Evolutionary conservation across 1,140 invertebrate genomes (phyloP).

Genomic region (Orchesella cincta): DNA sequence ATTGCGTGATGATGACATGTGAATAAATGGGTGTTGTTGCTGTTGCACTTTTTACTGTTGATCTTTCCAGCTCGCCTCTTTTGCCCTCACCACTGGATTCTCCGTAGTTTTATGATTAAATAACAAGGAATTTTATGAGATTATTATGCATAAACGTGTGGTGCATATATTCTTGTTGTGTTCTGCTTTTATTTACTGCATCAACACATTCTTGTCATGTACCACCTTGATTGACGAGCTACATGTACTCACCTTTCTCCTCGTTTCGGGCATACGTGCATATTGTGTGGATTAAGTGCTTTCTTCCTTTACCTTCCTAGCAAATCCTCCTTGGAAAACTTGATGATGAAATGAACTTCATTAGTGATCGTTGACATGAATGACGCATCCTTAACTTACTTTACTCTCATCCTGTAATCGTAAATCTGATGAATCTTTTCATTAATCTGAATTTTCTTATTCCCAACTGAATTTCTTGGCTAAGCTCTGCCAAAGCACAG

Average conservation of each 20-base stretch:
- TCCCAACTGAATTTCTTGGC: not conserved
- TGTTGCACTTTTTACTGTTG: not conserved
- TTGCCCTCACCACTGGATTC: not conserved
- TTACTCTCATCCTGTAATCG: not conserved
- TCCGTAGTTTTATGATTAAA: not conserved
- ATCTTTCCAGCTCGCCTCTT: not conserved
- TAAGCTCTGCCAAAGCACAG: not conserved
- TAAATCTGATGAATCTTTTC: not conserved
- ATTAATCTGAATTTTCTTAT: not conserved
- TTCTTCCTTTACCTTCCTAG: not conserved
- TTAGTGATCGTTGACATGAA: not conserved
- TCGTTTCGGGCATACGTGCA: too few species aligned
- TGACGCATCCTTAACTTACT: not conserved
- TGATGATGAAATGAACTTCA: not conserved
- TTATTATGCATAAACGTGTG: not conserved
- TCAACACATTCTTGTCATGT: not conserved
- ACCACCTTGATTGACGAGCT: not conserved
- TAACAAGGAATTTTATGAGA: not conserved
- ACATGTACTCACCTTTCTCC: not conserved
- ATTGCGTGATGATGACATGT: not conserved
- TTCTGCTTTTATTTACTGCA: not conserved
- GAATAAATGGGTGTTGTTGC: not conserved
- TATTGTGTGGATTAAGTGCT: not conserved
- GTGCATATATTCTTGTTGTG: not conserved
- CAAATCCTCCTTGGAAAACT: not conserved